Conservation (phyloP, 2,888 invertebrate genomes). For the Lepas anatifera region DNA sequence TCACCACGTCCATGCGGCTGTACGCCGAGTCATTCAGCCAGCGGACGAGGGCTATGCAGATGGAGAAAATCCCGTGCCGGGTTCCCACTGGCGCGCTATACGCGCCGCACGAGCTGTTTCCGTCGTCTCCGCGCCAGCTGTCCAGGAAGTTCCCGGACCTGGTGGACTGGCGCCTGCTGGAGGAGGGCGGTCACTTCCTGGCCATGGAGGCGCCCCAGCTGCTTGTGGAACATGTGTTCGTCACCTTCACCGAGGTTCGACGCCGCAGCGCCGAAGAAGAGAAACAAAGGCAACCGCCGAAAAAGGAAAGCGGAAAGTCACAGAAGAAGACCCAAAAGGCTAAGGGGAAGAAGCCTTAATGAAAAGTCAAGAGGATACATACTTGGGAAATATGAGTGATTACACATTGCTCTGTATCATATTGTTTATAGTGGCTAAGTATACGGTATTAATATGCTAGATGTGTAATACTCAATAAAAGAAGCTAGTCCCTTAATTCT, state of each 20-base stretch:
- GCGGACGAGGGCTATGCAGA: neutral
- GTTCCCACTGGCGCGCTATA: neutral
- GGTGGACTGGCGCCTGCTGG: slow-evolving; percentile 39
- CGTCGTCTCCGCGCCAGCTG: neutral
- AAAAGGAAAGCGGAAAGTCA: too few relatives aligned
- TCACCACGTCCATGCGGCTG: slow-evolving; percentile 35
- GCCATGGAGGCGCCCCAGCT: slow-evolving; percentile 63
- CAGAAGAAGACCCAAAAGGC: too few relatives aligned
- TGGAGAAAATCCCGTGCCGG: slow-evolving; percentile 1
- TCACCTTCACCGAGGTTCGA: slow-evolving; percentile 31
- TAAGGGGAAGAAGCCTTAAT: too few relatives aligned
- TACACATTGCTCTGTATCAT: too few relatives aligned
- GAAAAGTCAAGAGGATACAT: too few relatives aligned
- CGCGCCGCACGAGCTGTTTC: neutral
- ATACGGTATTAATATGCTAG: too few relatives aligned
- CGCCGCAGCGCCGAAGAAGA: slow-evolving; percentile 1
- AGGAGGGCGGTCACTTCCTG: slow-evolving; percentile 72
- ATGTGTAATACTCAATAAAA: too few relatives aligned
- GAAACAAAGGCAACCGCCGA: neutral
- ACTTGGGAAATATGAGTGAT: too few relatives aligned
- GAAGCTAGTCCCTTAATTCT: too few relatives aligned
- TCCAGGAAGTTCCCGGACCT: neutral
- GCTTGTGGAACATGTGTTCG: slow-evolving; percentile 55
- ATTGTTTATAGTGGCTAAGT: too few relatives aligned
- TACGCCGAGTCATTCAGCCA: slow-evolving; percentile 33